Base-by-base conservation (phyloP, 1,140 invertebrate genomes). In the Pseudomyrmex sp. region DNA sequence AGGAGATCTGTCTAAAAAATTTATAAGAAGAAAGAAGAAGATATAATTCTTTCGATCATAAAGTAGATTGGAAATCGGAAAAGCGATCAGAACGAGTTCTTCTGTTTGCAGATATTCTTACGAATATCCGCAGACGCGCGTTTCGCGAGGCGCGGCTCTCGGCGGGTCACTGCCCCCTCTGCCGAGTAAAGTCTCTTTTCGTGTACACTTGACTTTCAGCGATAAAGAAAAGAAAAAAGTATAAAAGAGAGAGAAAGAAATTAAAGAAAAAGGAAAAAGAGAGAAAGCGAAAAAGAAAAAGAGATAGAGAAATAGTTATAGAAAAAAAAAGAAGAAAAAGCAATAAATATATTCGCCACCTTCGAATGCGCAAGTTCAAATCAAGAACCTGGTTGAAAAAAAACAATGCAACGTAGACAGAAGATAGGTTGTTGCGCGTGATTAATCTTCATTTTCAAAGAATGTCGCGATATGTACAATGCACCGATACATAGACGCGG, bases 131-230 rank as follows among this genome's bases (percentile, higher is more conserved):
- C 93, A 93, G 93, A 93, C 93, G 92, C 93, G 90, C 93, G 89
- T 89, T 86, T 86, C 80, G 89, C 91, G 91, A 92, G 91, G 92
- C 88, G 92, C 90, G 90, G 93, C 91, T 94, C 92, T 91, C 91
- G 92, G 91, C 92, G 94, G 95, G 95, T 93, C 92, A 90, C 92
- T 95, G 93, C 87, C 90, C 92, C 84, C 90, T 85, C 88, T 86
- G 84, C 83, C 85, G 83, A 85, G 70, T 83, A 76, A 79, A 89
- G 85, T 90, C 90, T 86, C 83, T 63, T 89, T 75, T 86, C 70
- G 77, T 88, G 76, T 88, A 90, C 85, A 85, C 84, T 88, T 84
- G 85, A 91, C 86, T 90, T 88, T 88, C 85, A 65, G 69, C 66
- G 69, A 58, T 82, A 26, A 87, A 56, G 68, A 52, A 76, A 63